Conservation (phyloP, 2,113 vertebrate genomes). For the Ancistrus triradiatus region DNA sequence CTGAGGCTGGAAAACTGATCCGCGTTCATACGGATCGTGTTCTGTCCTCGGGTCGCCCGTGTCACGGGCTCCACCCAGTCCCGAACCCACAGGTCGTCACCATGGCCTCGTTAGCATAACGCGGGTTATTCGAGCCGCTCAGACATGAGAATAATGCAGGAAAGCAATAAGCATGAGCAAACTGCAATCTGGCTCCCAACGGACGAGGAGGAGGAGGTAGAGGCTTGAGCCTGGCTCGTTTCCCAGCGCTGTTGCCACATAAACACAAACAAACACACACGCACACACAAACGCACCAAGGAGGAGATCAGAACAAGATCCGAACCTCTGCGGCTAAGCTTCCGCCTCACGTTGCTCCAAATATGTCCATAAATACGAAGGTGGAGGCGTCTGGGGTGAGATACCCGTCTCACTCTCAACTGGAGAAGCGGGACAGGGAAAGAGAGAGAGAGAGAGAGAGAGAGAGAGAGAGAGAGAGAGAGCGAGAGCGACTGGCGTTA, state of each 20-base stretch:
- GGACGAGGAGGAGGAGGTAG: background rate
- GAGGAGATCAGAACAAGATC: constrained; percentile 7
- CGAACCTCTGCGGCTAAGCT: background rate
- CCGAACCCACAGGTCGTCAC: background rate
- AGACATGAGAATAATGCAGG: too few relatives aligned
- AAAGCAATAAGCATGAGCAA: too few relatives aligned
- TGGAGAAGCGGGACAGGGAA: too few relatives aligned
- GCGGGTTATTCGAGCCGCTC: too few relatives aligned
- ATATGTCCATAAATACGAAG: too few relatives aligned
- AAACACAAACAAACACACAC: constrained; percentile 2
- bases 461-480: too few relatives aligned
- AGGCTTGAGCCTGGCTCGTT: background rate
- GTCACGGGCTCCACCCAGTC: background rate
- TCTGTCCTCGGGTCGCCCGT: background rate
- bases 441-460: too few relatives aligned
- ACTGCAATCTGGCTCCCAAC: too few relatives aligned
- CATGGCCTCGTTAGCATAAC: too few relatives aligned
- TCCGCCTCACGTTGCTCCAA: background rate
- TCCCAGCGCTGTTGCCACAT: background rate
- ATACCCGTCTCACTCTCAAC: too few relatives aligned
- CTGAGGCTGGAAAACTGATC: background rate
- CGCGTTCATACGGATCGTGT: constrained; percentile 6
- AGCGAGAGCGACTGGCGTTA: too few relatives aligned
- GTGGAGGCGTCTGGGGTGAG: too few relatives aligned
- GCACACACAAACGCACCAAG: background rate